These are phyloP conservation scores for Steinernema feltiae DNA, from an alignment of 1,140 invertebrate species.

Conservation along the genomic window DNA sequence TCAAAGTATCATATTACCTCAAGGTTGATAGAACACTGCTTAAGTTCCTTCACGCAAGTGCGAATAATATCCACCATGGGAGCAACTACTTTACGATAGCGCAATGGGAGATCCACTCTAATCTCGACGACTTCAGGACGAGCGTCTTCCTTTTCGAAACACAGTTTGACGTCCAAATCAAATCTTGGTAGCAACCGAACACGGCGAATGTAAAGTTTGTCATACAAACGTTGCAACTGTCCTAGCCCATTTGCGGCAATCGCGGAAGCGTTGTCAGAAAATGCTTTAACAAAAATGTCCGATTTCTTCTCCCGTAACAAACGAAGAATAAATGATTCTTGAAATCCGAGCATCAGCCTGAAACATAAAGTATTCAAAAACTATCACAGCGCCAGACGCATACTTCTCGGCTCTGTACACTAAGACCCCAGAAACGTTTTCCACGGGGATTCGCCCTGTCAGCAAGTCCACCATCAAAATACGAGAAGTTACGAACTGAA, in stretches of 20 bases:
- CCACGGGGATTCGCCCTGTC: constrained; percentile 80
- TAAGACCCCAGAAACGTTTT: constrained; percentile 77
- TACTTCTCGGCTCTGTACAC: constrained; percentile 80
- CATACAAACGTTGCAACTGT: not conserved
- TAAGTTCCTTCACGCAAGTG: not conserved
- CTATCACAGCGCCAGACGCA: constrained; percentile 11
- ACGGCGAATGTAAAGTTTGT: not conserved
- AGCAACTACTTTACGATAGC: not conserved
- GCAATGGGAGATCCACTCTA: not conserved
- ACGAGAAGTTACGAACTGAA: constrained; percentile 79
- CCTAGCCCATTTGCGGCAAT: not conserved
- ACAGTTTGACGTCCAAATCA: not conserved
- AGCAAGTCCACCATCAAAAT: constrained; percentile 94
- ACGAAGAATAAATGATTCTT: constrained; percentile 57
- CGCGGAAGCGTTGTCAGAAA: not conserved
- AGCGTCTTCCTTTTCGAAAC: not conserved
- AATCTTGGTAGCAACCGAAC: not conserved
- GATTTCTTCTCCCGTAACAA: constrained; percentile 54
- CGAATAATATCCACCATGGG: not conserved
- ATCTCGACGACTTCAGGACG: not conserved
- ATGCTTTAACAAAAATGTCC: constrained; percentile 47
- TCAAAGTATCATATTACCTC: not conserved
- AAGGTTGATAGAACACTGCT: not conserved
- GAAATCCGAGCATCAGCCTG: constrained; percentile 44
- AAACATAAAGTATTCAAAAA: constrained; percentile 26